Evolutionary conservation across 2,113 vertebrate genomes (phyloP), one percentile per base, ranked within the genome.

Genomic region (Corydoras maculifer): DNA sequence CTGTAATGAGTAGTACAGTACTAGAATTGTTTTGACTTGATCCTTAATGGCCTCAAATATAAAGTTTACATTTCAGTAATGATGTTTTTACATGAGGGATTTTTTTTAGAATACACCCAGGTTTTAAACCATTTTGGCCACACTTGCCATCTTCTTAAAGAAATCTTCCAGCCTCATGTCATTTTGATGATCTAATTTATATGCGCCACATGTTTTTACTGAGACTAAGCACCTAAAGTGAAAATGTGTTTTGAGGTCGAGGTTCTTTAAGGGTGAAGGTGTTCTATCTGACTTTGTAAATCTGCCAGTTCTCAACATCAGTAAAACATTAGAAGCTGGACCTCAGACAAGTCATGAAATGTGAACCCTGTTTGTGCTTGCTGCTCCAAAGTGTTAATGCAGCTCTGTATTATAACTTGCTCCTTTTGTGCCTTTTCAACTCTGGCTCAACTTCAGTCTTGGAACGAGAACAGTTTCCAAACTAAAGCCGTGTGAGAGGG

Each of bases 381-480:
- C 85, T 88, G 88, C 84, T 82, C 55, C 62, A 77, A 85, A 77
- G 78, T 77, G 82, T 83, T 86, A 80, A 86, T 85, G 75, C 78
- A 77, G 79, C 81, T 82, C 83, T 84, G 81, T 84, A 83, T 85
- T 83, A 75, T 82, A 85, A 85, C 85, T 85, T 84, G 83, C 84
- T 84, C 69, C 74, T 83, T 85, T 85, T 83, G 81, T 74, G 80
- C 77, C 65, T 81, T 77, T 78, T 88, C 82, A 87, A 85, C 86
- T 85, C 84, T 87, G 85, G 85, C 86, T 87, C 83, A 88, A 84
- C 86, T 81, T 83, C 80, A 79, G 70, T 81, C 81, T 81, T 85
- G 84, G 78, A 85, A 60, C 69, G 74, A 60, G 77, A 78, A 65
- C 49, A 7, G 67, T 82, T 85, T 81, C 80, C 78, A 81, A 79